Evolutionary conservation across 1,140 invertebrate species (phyloP).

Genomic region (Drosophila orosa): DNA sequence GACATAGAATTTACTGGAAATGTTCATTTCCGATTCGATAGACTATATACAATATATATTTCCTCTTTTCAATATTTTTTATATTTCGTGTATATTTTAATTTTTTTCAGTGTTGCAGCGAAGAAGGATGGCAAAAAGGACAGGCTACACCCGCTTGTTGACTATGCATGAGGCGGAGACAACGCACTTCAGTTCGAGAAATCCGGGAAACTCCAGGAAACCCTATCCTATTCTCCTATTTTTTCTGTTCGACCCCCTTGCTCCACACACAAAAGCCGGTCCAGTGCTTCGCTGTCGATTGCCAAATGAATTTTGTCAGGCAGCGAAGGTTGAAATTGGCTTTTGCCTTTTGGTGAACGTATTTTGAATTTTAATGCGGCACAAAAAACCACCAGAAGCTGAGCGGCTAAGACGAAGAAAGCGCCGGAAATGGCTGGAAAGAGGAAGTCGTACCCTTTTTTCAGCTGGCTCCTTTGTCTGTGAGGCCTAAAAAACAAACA

Average conservation of each 20-base stretch:
- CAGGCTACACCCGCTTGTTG: conserved; percentile 40
- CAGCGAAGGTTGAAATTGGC: conserved; percentile 80
- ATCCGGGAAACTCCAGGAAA: conserved; percentile 33
- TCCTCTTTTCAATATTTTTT: no score
- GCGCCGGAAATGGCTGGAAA: conserved; percentile 11
- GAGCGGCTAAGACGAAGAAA: not conserved
- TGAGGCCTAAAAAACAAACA: conserved; percentile 27
- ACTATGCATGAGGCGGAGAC: conserved; percentile 67
- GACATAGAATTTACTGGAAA: no score
- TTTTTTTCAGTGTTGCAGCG: not conserved
- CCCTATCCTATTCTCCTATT: not conserved
- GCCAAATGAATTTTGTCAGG: conserved; percentile 77
- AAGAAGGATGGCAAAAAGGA: conserved; percentile 1
- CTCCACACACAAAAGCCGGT: conserved; percentile 10
- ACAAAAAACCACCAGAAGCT: conserved; percentile 11
- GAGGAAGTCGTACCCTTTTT: conserved; percentile 41
- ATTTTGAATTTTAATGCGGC: conserved; percentile 79
- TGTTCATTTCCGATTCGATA: no score
- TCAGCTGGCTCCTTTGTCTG: conserved; percentile 22
- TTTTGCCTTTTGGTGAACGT: conserved; percentile 76
- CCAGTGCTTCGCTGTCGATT: conserved; percentile 49
- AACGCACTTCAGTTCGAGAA: conserved; percentile 34
- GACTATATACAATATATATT: no score
- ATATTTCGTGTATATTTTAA: not conserved
- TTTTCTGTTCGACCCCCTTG: not conserved